A percentile compares a stretch with the other conserved stretches of the same genome.
Evolutionary conservation across 37 sponge, comb jelly and placozoan genomes (phyloP).

Genomic region (Ephydatia muelleri): DNA sequence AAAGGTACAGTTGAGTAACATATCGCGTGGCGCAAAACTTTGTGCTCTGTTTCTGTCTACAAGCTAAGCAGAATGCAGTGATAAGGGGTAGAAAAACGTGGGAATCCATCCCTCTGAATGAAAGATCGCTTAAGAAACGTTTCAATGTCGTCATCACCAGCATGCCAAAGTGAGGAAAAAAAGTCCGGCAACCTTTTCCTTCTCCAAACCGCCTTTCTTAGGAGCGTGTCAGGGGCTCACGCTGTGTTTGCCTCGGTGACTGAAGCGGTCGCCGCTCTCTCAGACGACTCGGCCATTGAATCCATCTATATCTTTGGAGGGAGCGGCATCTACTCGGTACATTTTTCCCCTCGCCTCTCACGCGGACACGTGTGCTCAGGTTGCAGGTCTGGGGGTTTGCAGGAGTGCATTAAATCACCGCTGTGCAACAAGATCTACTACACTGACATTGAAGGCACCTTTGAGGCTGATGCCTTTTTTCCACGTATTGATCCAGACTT

Average conservation of each 20-base stretch:
- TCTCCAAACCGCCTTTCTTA: neutral
- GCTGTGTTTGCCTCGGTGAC: constrained; percentile 35
- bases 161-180: constrained; percentile 38
- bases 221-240: constrained; percentile 55
- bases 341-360: neutral
- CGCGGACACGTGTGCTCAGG: neutral
- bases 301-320: constrained; percentile 76
- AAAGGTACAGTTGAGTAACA: neutral
- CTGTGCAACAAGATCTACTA: constrained; percentile 72
- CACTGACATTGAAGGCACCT: constrained; percentile 69
- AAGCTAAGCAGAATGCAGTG: constrained; percentile 85
- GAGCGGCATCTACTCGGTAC: constrained; percentile 57
- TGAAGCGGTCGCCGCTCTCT: constrained; percentile 20
- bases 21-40: neutral
- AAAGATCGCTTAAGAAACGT: constrained; percentile 64
- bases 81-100: constrained; percentile 88
- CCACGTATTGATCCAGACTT: constrained; percentile 53
- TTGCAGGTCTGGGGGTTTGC: neutral
- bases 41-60: neutral
- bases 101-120: constrained; percentile 70
- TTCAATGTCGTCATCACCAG: constrained; percentile 81
- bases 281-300: constrained; percentile 23
- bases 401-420: constrained; percentile 72
- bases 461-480: constrained; percentile 82
- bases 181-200: neutral